Conservation (phyloP, 2,888 invertebrate species). For the Trachelus tabidus region DNA sequence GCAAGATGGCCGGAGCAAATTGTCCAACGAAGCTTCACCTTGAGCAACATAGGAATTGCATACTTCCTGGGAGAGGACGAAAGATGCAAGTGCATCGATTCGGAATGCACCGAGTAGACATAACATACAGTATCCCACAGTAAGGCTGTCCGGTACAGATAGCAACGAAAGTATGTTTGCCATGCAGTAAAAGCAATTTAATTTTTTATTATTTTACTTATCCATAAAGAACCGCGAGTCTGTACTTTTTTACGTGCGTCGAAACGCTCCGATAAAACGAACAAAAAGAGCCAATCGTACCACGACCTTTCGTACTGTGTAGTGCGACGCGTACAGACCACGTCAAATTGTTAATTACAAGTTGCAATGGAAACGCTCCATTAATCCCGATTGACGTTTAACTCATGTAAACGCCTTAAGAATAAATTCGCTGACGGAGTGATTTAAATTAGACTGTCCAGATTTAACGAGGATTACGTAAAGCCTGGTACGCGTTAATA, state of each 20-base stretch:
- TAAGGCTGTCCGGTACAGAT: neutral
- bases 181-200: neutral
- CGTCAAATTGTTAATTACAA: constrained; percentile 39
- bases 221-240: neutral
- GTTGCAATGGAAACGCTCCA: constrained; percentile 25
- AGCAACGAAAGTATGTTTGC: neutral
- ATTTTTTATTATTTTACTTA: neutral
- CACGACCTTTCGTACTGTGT: neutral
- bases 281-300: neutral
- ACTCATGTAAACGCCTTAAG: neutral
- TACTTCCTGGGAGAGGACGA: neutral
- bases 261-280: neutral
- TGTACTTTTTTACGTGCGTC: neutral
- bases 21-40: neutral
- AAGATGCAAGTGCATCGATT: neutral
- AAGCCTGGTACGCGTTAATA: neutral
- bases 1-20: neutral
- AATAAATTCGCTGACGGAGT: neutral
- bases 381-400: constrained; percentile 15
- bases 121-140: neutral
- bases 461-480: neutral
- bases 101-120: neutral
- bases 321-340: constrained; percentile 6
- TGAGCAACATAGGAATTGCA: neutral
- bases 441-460: neutral